A percentile compares a stretch with the other conserved stretches of the same genome.
Evolutionary conservation across 2,888 invertebrate genomes (phyloP).

Genomic region (Cephus pulcher): DNA sequence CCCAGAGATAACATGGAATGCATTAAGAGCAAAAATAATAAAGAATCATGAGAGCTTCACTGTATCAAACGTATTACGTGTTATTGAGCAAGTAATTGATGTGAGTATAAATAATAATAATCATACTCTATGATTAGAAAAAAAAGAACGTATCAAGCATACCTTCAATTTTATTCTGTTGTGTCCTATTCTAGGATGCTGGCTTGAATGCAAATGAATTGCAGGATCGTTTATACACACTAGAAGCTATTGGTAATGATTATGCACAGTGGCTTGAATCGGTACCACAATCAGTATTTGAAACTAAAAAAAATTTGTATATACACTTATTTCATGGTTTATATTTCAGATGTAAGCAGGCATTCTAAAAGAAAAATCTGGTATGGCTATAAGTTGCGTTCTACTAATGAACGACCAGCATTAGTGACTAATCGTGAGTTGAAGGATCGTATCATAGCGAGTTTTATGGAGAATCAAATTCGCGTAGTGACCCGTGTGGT

Average conservation of each 20-base stretch:
- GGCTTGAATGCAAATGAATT: slow-evolving; percentile 35
- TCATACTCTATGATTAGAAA: background rate
- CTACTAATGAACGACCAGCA: background rate
- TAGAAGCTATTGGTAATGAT: slow-evolving; percentile 50
- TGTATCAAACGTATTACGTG: slow-evolving; percentile 29
- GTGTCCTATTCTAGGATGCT: slow-evolving; percentile 29
- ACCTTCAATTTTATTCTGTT: background rate
- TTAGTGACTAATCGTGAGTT: slow-evolving; percentile 31
- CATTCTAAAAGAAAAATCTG: slow-evolving; percentile 48
- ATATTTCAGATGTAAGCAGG: slow-evolving; percentile 50
- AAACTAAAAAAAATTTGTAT: background rate
- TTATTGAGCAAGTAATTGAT: slow-evolving; percentile 39
- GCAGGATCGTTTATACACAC: slow-evolving; percentile 38
- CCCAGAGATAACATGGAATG: slow-evolving; percentile 52
- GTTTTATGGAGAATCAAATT: slow-evolving; percentile 29
- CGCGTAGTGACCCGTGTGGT: slow-evolving; percentile 37
- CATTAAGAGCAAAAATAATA: slow-evolving; percentile 41
- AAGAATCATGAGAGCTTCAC: slow-evolving; percentile 45
- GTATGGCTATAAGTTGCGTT: slow-evolving; percentile 43
- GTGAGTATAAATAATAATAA: slow-evolving; percentile 38
- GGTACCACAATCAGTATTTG: background rate
- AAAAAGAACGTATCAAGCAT: background rate
- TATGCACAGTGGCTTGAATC: background rate
- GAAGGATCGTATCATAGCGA: slow-evolving; percentile 29
- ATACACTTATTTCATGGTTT: background rate